Evolutionary conservation across 2,797 vertebrate species (phyloP).

Genomic region (Lepilemur septentrionalis): DNA sequence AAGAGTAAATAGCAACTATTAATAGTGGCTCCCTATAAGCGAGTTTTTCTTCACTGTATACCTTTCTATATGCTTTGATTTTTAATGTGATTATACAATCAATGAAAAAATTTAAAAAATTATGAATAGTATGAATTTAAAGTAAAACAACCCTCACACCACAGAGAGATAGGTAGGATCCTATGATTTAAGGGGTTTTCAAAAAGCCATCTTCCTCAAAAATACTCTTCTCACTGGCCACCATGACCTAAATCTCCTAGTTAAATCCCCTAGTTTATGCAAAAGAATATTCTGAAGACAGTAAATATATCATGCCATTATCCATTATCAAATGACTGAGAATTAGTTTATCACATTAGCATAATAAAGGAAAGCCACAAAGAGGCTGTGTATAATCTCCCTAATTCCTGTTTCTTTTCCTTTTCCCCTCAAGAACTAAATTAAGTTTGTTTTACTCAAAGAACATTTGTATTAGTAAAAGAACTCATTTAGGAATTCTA

Average conservation of each 20-base stretch:
- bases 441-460: conserved; percentile 66
- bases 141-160: not conserved
- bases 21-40: not conserved
- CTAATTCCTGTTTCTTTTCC: conserved; percentile 46
- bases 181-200: not conserved
- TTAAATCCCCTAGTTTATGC: not conserved
- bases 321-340: conserved; percentile 9
- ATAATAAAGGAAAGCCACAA: conserved; percentile 53
- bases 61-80: not conserved
- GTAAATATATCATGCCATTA: conserved; percentile 12
- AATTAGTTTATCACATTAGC: conserved; percentile 47
- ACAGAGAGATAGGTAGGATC: conserved; percentile 16
- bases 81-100: not conserved
- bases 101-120: not conserved
- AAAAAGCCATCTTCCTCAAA: conserved; percentile 21
- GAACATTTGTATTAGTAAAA: conserved; percentile 67
- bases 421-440: conserved; percentile 61
- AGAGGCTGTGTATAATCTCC: conserved; percentile 28
- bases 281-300: conserved; percentile 38
- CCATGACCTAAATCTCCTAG: not conserved
- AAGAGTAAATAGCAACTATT: conserved; percentile 5
- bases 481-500: conserved; percentile 57
- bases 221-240: not conserved
- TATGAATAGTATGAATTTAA: not conserved
- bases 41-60: not conserved